Conservation (phyloP, 2,113 vertebrate genomes). For the Cololabis saira region DNA sequence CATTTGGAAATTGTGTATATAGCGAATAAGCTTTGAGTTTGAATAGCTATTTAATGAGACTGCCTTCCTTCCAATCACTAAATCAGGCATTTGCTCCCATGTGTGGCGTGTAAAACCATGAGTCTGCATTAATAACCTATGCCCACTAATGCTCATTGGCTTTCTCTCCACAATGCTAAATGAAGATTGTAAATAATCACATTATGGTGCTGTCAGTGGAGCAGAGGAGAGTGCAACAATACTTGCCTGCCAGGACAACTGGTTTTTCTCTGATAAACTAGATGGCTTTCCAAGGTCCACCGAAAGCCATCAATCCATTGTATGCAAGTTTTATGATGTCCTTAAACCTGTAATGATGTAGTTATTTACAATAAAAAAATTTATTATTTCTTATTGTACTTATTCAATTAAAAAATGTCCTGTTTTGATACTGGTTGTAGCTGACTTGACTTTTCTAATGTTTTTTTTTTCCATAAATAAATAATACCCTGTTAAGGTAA, state of each 20-base stretch:
- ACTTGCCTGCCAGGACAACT: conserved; percentile 57
- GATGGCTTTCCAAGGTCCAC: conserved; percentile 20
- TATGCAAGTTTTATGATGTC: conserved; percentile 45
- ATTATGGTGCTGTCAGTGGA: conserved; percentile 48
- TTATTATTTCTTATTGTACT: conserved; percentile 6
- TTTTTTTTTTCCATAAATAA: conserved; percentile 3
- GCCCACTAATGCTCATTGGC: conserved; percentile 62
- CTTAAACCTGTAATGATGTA: conserved; percentile 20
- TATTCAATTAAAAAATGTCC: neutral
- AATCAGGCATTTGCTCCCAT: conserved; percentile 33
- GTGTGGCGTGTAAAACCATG: conserved; percentile 51
- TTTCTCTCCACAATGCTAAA: conserved; percentile 59
- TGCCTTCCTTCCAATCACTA: conserved; percentile 47
- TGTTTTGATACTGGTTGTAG: conserved; percentile 3
- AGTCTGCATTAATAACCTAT: conserved; percentile 62
- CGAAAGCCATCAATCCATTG: conserved; percentile 37
- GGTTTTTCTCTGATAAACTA: conserved; percentile 21
- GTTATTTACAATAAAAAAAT: conserved; percentile 7
- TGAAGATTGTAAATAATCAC: conserved; percentile 70
- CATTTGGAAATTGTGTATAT: conserved; percentile 53
- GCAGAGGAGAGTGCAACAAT: conserved; percentile 30
- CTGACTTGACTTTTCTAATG: neutral
- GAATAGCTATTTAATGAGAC: conserved; percentile 62
- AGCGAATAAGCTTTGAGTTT: conserved; percentile 31
- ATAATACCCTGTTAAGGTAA: conserved; percentile 4